Percentiles rank a stretch among this genome's conserved stretches.
Evolutionary conservation across 2,888 invertebrate species (phyloP).

Genomic region (Lymantria dispar): DNA sequence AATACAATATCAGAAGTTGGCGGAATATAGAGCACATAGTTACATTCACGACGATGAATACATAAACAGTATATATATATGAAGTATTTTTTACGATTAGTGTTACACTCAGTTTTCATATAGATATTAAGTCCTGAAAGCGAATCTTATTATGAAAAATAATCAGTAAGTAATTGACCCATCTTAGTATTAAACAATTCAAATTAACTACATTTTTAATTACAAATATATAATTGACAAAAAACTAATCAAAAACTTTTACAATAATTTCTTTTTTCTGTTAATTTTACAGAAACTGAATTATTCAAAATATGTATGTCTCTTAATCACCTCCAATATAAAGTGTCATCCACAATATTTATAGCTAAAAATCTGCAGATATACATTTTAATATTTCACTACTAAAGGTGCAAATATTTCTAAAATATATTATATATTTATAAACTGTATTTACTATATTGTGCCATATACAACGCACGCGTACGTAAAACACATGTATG

Average conservation of each 20-base stretch:
- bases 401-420: slow-evolving; percentile 81
- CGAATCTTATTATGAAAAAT: slow-evolving; percentile 64
- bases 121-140: slow-evolving; percentile 43
- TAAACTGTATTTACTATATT: slow-evolving; percentile 71
- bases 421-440: slow-evolving; percentile 78
- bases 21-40: slow-evolving; percentile 11
- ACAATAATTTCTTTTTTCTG: slow-evolving; percentile 51
- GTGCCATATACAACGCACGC: slow-evolving; percentile 80
- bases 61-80: slow-evolving; percentile 21
- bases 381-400: slow-evolving; percentile 76
- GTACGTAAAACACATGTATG: slow-evolving; percentile 68
- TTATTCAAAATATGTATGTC: slow-evolving; percentile 42
- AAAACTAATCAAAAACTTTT: slow-evolving; percentile 73
- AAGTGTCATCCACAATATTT: slow-evolving; percentile 49
- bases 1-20: slow-evolving; percentile 15
- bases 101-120: slow-evolving; percentile 20
- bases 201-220: slow-evolving; percentile 71
- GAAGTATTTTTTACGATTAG: slow-evolving; percentile 24
- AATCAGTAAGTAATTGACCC: slow-evolving; percentile 76
- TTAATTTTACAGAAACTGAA: slow-evolving; percentile 62
- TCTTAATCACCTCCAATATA: slow-evolving; percentile 29
- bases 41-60: slow-evolving; percentile 13
- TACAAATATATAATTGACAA: slow-evolving; percentile 79
- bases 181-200: slow-evolving; percentile 78
- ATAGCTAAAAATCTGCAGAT: slow-evolving; percentile 77